Evolutionary conservation across 2,888 invertebrate species (phyloP).

Genomic region (Leucophenga montana): DNA sequence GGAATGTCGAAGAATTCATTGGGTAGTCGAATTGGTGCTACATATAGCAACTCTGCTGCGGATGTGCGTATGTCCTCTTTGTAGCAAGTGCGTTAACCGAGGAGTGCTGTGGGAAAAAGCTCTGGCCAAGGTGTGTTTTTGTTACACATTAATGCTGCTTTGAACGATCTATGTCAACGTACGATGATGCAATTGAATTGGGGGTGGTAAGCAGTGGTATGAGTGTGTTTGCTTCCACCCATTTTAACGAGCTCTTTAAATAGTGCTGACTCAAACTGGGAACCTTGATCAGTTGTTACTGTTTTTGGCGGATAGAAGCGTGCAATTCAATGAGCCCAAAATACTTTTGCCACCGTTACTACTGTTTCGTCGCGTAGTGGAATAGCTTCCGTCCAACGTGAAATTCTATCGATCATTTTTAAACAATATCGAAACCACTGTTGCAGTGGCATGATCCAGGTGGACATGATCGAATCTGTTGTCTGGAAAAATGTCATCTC

Average conservation of each 20-base stretch:
- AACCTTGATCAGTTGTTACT: not conserved
- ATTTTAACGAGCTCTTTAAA: not conserved
- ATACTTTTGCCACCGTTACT: not conserved
- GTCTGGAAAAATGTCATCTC: no score
- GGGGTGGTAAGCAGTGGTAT: slow-evolving; percentile 66
- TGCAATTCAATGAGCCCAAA: not conserved
- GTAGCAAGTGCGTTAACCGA: slow-evolving; percentile 31
- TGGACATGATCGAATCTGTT: not conserved
- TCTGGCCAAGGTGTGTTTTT: slow-evolving; percentile 45
- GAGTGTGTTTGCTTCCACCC: not conserved
- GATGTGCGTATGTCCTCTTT: slow-evolving; percentile 57
- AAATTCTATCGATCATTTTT: no score
- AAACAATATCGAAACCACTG: not conserved
- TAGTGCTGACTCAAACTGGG: no score
- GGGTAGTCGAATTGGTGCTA: slow-evolving; percentile 44
- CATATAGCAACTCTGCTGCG: slow-evolving; percentile 59
- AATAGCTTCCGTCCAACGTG: not conserved
- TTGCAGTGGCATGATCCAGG: not conserved
- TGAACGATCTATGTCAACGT: slow-evolving; percentile 68
- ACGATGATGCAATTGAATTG: slow-evolving; percentile 68
- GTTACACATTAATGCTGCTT: slow-evolving; percentile 68
- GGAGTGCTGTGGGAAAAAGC: slow-evolving; percentile 3
- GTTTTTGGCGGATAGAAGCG: not conserved
- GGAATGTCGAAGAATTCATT: slow-evolving; percentile 39
- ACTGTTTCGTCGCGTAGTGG: not conserved